Conservation (phyloP, 2,113 vertebrate species). For the Dermatemys mawii region DNA sequence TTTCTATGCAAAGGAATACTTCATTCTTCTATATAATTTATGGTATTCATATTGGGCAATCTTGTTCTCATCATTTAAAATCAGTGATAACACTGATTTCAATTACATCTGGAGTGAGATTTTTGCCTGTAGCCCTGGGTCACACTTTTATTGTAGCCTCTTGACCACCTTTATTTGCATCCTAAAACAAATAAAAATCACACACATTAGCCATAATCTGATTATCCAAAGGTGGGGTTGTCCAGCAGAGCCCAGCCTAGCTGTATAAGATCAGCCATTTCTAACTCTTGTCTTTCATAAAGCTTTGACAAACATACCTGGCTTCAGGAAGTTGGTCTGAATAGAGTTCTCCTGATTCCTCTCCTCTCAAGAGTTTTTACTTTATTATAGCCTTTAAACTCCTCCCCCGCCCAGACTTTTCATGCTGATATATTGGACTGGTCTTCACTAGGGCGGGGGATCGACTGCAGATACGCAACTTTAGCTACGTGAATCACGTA, state of each 20-base stretch:
- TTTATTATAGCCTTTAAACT: background rate
- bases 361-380: background rate
- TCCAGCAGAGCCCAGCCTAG: background rate
- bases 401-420: background rate
- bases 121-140: background rate
- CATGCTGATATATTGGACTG: background rate
- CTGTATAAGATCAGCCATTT: background rate
- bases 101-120: background rate
- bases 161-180: background rate
- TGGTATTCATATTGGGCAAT: background rate
- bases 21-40: background rate
- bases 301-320: background rate
- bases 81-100: background rate
- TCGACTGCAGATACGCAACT: too few species aligned
- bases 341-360: background rate
- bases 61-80: background rate
- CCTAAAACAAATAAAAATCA: background rate
- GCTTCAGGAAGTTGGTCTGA: background rate
- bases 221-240: background rate
- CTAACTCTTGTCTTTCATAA: background rate
- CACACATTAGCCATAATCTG: background rate
- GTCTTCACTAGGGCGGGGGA: too few species aligned
- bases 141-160: background rate
- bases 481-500: too few species aligned
- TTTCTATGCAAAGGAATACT: background rate